Evolutionary conservation across 2,797 vertebrate genomes (phyloP).

Genomic region (Sebastes steindachneri): DNA sequence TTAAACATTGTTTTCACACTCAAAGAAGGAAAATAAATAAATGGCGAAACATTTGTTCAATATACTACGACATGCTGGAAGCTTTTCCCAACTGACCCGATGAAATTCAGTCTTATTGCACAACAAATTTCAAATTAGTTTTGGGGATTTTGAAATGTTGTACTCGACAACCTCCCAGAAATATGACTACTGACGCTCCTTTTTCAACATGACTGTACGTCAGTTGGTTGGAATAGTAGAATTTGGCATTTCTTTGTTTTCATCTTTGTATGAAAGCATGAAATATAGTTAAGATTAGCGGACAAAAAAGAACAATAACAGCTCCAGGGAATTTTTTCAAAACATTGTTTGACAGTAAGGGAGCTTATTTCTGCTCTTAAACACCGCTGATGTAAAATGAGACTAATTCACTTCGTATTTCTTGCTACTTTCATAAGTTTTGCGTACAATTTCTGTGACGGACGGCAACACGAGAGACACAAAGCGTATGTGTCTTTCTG

Average conservation of each 20-base stretch:
- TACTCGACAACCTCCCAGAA: neutral
- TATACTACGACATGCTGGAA: neutral
- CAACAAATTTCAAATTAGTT: neutral
- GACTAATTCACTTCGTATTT: neutral
- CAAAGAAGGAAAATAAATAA: neutral
- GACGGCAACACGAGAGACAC: neutral
- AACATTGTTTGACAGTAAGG: neutral
- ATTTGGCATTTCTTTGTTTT: constrained; percentile 14
- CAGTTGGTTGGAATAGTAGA: neutral
- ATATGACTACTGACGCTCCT: neutral
- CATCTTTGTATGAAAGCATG: constrained; percentile 19
- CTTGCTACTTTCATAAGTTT: neutral
- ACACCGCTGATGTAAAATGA: neutral
- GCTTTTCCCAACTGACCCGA: neutral
- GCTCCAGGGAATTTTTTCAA: neutral
- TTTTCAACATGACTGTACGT: neutral
- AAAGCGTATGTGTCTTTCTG: constrained; percentile 24
- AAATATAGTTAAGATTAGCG: constrained; percentile 4
- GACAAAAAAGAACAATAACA: constrained; percentile 7
- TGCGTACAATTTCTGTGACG: neutral
- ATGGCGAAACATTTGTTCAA: neutral
- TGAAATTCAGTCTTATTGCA: constrained; percentile 2
- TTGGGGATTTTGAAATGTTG: neutral
- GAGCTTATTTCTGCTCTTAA: neutral
- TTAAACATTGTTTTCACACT: neutral